A percentile compares a stretch with the other conserved stretches of the same genome.
Conservation (phyloP, 2,113 vertebrate species). For the Neolamprologus tretocephalus region DNA sequence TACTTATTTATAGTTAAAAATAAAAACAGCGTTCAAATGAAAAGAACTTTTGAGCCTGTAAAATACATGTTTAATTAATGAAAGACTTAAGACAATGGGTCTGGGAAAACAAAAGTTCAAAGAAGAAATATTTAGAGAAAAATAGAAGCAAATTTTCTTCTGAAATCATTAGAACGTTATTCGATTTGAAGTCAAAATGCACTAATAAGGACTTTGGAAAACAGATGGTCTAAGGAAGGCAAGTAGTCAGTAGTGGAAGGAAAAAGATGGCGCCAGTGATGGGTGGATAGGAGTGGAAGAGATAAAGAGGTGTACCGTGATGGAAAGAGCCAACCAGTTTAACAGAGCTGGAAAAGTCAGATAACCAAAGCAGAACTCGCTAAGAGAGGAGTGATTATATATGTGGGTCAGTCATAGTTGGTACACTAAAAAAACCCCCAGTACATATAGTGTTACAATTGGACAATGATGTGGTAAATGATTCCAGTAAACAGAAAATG, state of each 20-base stretch:
- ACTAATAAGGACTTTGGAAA: not conserved
- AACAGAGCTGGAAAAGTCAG: not conserved
- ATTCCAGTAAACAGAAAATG: not conserved
- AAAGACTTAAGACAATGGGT: not conserved
- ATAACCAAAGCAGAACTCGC: not conserved
- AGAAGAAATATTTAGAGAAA: not conserved
- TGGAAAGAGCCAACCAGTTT: not conserved
- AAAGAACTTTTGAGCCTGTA: not conserved
- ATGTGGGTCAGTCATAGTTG: not conserved
- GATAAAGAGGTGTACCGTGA: not conserved
- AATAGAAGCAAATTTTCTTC: not conserved
- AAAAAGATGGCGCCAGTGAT: not conserved
- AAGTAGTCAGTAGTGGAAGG: not conserved
- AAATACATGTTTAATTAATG: not conserved
- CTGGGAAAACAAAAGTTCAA: not conserved
- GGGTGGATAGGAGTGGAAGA: not conserved
- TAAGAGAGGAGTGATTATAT: not conserved
- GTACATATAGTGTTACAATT: not conserved
- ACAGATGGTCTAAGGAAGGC: not conserved
- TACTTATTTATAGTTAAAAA: not conserved
- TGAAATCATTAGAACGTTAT: not conserved
- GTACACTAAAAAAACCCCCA: rapidly evolving
- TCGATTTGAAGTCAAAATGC: not conserved
- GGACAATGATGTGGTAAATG: not conserved
- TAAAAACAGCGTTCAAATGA: not conserved